Evolutionary conservation across 2,888 invertebrate genomes (phyloP), one percentile per base, ranked within the genome.

Genomic region (Cosmia pyralina): DNA sequence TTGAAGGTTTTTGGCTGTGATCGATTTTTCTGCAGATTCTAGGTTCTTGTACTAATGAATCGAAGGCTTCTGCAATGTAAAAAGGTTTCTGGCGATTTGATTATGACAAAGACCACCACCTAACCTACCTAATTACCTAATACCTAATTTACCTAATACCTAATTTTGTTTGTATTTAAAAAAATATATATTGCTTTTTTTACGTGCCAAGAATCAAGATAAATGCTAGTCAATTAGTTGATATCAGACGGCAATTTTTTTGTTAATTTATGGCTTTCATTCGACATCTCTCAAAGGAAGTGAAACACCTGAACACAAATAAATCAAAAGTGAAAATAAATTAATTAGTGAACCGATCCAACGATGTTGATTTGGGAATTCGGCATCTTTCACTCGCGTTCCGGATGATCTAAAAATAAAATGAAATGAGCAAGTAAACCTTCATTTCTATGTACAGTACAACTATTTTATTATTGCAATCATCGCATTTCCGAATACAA

Each of bases 51-150:
- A 70, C 75, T 1, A 81, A 60, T 59, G 59, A 52, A 28, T 81
- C 72, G 38, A 72, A 85, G 7, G 83, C 83, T 22, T 82, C 84
- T 85, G 72, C 15, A 82, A 77, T 15, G 1, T 46, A 34, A 48
- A 41, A 52, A 15, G 2, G 4, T 59, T 38, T 52, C 15, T 34
- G 4, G 15, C 7, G 1, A 46, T 38, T 41, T n/a, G 2, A 15
- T 48, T 34, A n/a, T 8, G 13, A 19, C 6, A 3, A n/a, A 19
- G 10, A 34, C 22, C n/a, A n/a, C n/a, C n/a, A n/a, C n/a, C n/a
- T n/a, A n/a, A n/a, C n/a, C n/a, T n/a, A n/a, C n/a, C n/a, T n/a
- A n/a, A n/a, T n/a, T n/a, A n/a, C n/a, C n/a, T n/a, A n/a, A n/a
- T n/a, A n/a, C n/a, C n/a, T n/a, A n/a, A n/a, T n/a, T n/a, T n/a